These are phyloP conservation scores for Cryptocephalus primarius DNA, from an alignment of 2,888 invertebrate species.

Conservation along the genomic window DNA sequence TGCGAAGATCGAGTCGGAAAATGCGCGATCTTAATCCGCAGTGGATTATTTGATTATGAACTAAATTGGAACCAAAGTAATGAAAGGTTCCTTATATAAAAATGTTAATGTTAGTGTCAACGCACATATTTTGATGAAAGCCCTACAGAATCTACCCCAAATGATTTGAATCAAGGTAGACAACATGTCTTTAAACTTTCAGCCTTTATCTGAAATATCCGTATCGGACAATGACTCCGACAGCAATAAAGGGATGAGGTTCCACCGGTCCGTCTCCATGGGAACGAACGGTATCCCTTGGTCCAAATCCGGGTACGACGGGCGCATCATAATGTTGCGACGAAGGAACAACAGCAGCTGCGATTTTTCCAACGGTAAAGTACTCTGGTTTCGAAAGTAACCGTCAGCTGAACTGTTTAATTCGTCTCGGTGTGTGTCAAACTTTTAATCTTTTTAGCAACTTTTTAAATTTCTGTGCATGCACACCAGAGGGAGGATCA, in stretches of 20 bases:
- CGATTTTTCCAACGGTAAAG: constrained; percentile 44
- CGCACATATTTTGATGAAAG: too few relatives aligned
- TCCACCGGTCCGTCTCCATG: constrained; percentile 83
- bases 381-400: background rate
- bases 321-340: constrained; percentile 48
- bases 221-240: constrained; percentile 42
- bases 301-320: constrained; percentile 47
- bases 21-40: too few relatives aligned
- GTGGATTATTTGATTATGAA: too few relatives aligned
- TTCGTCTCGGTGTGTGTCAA: too few relatives aligned
- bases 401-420: too few relatives aligned
- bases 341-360: constrained; percentile 62
- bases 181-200: constrained; percentile 9
- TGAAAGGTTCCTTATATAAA: too few relatives aligned
- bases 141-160: too few relatives aligned
- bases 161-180: too few relatives aligned
- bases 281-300: constrained; percentile 55
- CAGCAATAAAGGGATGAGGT: constrained; percentile 46
- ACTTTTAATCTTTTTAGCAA: too few relatives aligned
- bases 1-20: too few relatives aligned
- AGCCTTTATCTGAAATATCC: constrained; percentile 45
- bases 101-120: too few relatives aligned
- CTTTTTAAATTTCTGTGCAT: background rate
- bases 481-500: constrained; percentile 54
- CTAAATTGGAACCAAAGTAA: too few relatives aligned